Percentiles rank a stretch among this genome's conserved stretches.
These are phyloP conservation scores for Aphidius gifuensis DNA, from an alignment of 1,140 invertebrate species.

Conservation along the genomic window DNA sequence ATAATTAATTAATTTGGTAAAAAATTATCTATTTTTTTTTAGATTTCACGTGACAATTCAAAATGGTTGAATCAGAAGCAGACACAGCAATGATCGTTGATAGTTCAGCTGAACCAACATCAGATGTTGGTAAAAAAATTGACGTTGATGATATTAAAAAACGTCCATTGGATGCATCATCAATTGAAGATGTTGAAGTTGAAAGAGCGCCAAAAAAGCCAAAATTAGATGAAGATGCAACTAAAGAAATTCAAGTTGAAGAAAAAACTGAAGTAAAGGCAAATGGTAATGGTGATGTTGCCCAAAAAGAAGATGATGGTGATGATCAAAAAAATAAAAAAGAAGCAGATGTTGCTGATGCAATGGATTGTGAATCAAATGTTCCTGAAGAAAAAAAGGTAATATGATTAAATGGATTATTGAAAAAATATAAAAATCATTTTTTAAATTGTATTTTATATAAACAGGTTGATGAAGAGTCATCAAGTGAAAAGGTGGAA, in stretches of 20 bases:
- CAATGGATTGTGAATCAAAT: too few relatives aligned
- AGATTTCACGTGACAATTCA: too few relatives aligned
- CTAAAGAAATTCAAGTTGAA: background rate
- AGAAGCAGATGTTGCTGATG: too few relatives aligned
- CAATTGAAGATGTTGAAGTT: background rate
- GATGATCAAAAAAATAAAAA: too few relatives aligned
- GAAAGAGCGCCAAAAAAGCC: background rate
- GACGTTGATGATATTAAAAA: conserved; percentile 5
- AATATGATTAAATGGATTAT: too few relatives aligned
- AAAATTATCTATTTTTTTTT: too few relatives aligned
- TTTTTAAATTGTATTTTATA: background rate
- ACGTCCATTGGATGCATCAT: background rate
- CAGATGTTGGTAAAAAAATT: background rate
- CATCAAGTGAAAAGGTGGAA: background rate
- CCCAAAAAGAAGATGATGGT: background rate
- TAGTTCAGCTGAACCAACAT: background rate
- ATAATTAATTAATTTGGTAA: too few relatives aligned
- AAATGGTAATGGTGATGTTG: conserved; percentile 1
- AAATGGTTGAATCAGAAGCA: conserved; percentile 6
- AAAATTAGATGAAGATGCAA: background rate
- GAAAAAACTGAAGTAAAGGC: background rate
- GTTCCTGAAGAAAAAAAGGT: too few relatives aligned
- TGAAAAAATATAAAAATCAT: background rate
- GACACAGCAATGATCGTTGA: background rate
- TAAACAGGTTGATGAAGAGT: background rate